These are phyloP conservation scores for Mustela nigripes DNA, from an alignment of 2,113 vertebrate genomes.

Conservation along the genomic window DNA sequence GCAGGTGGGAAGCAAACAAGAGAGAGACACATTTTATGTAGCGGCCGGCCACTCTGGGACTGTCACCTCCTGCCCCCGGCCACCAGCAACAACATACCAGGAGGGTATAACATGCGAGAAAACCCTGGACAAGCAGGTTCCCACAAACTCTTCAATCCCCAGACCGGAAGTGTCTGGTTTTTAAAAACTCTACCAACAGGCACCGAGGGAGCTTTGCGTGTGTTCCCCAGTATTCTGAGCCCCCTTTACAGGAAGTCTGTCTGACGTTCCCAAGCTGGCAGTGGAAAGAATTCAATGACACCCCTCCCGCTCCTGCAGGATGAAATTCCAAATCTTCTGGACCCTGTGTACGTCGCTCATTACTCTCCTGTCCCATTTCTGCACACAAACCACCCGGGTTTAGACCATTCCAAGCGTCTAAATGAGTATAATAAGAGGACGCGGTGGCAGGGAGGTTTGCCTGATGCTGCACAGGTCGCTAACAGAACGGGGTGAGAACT, in stretches of 20 bases:
- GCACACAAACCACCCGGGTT: background rate
- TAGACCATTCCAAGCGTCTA: background rate
- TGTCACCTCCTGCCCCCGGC: background rate
- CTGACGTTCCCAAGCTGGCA: background rate
- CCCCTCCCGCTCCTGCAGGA: background rate
- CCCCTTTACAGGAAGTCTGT: background rate
- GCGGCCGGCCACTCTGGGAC: background rate
- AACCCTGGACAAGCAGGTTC: background rate
- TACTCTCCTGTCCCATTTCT: background rate
- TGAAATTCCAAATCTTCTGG: background rate
- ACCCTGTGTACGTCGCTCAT: background rate
- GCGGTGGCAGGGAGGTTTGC: background rate
- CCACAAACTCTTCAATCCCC: background rate
- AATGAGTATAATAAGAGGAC: background rate
- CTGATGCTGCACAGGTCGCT: background rate
- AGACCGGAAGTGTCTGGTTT: background rate
- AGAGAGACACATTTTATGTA: constrained; percentile 81
- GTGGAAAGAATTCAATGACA: background rate
- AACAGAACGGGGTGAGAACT: background rate
- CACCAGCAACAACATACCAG: background rate
- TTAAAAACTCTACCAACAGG: background rate
- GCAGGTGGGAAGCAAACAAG: constrained; percentile 82
- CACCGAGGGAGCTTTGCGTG: background rate
- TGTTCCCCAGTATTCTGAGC: background rate
- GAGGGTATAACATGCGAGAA: background rate